Percentiles rank a stretch among this genome's conserved stretches.
Evolutionary conservation across 2,888 invertebrate genomes (phyloP).

Genomic region (Scaptomyza caliginosa): DNA sequence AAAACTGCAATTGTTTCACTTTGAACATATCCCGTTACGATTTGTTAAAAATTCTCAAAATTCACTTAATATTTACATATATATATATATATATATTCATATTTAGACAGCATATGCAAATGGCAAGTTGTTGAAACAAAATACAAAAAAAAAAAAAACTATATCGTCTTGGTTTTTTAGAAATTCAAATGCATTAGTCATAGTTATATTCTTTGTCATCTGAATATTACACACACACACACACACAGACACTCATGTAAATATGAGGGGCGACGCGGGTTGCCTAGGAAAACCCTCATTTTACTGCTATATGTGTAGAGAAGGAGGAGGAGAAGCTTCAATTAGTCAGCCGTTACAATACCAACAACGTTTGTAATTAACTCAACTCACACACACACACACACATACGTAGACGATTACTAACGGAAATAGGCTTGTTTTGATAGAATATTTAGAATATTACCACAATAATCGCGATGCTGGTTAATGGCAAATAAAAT

Average conservation of each 20-base stretch:
- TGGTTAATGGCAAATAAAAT: slow-evolving; percentile 15
- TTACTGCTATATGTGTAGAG: no score
- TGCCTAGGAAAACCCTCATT: slow-evolving; percentile 15
- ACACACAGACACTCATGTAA: no score
- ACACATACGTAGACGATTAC: neutral
- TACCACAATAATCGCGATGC: slow-evolving; percentile 33
- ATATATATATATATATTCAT: no score
- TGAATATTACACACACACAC: no score
- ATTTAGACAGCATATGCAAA: no score
- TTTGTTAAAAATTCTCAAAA: neutral
- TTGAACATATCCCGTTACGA: slow-evolving; percentile 14
- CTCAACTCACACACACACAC: slow-evolving; percentile 14
- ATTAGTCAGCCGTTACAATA: slow-evolving; percentile 42
- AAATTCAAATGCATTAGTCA: neutral
- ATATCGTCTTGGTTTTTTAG: neutral
- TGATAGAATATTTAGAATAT: slow-evolving; percentile 2
- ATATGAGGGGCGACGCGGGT: no score
- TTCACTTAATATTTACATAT: no score
- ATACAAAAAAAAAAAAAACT: no score
- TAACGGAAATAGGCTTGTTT: slow-evolving; percentile 6
- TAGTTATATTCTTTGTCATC: neutral
- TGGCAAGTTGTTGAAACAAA: no score
- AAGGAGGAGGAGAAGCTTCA: neutral
- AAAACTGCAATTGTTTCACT: neutral
- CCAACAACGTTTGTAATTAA: slow-evolving; percentile 41